Evolutionary conservation across 2,888 invertebrate genomes (phyloP).

Genomic region (Atrina japonica): DNA sequence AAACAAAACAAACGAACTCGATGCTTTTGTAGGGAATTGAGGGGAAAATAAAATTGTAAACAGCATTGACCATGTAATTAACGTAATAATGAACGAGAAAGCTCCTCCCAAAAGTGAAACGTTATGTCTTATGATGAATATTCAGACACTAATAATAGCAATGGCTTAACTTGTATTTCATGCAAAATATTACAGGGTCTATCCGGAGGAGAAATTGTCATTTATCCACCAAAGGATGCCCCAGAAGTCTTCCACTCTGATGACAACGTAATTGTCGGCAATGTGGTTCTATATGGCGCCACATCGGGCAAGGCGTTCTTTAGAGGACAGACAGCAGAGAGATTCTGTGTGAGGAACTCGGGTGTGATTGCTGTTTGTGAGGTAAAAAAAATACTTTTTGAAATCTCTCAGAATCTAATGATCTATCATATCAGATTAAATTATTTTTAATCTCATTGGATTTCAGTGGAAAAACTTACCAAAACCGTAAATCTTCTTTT

Average conservation of each 20-base stretch:
- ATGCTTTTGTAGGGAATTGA: not conserved
- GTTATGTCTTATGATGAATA: too few relatives aligned
- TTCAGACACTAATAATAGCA: too few relatives aligned
- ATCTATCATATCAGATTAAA: too few relatives aligned
- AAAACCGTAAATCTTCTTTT: too few relatives aligned
- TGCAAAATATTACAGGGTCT: conserved; percentile 87
- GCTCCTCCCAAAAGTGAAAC: too few relatives aligned
- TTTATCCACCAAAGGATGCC: conserved; percentile 91
- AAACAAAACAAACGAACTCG: not conserved
- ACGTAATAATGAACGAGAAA: too few relatives aligned
- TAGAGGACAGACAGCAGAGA: conserved; percentile 97
- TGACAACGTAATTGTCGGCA: conserved; percentile 97
- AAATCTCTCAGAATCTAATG: too few relatives aligned
- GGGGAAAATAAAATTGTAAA: too few relatives aligned
- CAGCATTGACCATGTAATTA: too few relatives aligned
- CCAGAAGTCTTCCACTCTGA: conserved; percentile 94
- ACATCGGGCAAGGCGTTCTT: conserved; percentile 96
- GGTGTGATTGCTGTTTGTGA: conserved; percentile 97
- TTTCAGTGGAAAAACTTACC: too few relatives aligned
- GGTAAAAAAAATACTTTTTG: conserved; percentile 80
- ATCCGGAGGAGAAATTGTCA: conserved; percentile 95
- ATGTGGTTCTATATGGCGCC: conserved; percentile 98
- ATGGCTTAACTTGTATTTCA: too few relatives aligned
- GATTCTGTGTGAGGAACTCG: conserved; percentile 99
- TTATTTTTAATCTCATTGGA: too few relatives aligned